Conservation (phyloP, 2,888 invertebrate genomes). For the Cantharis rustica region DNA sequence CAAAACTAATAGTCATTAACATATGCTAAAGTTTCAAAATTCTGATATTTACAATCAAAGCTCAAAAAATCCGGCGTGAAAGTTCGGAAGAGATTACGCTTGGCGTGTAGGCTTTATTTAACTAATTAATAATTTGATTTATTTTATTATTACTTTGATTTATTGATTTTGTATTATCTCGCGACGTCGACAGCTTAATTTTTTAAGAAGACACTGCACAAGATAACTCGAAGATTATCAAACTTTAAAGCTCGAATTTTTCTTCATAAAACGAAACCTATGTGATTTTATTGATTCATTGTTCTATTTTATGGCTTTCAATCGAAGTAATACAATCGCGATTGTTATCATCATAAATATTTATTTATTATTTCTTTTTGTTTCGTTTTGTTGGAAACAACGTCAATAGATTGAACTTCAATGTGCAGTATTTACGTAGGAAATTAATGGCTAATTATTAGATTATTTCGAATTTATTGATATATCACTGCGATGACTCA, state of each 20-base stretch:
- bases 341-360: neutral
- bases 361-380: neutral
- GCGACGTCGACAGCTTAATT: conserved; percentile 37
- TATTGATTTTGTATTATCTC: conserved; percentile 27
- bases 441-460: neutral
- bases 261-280: neutral
- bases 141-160: conserved; percentile 39
- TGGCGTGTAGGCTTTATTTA: conserved; percentile 22
- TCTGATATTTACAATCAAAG: neutral
- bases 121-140: conserved; percentile 41
- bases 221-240: neutral
- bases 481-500: neutral
- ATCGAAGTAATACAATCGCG: neutral
- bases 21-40: neutral
- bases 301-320: neutral
- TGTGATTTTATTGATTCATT: neutral
- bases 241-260: neutral
- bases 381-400: neutral
- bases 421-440: neutral
- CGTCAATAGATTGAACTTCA: neutral
- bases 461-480: neutral
- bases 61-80: neutral
- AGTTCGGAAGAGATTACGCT: neutral
- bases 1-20: neutral
- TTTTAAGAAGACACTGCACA: neutral